A percentile compares a stretch with the other conserved stretches of the same genome.
Conservation (phyloP, 2,888 invertebrate species). For the Orthosia incerta region DNA sequence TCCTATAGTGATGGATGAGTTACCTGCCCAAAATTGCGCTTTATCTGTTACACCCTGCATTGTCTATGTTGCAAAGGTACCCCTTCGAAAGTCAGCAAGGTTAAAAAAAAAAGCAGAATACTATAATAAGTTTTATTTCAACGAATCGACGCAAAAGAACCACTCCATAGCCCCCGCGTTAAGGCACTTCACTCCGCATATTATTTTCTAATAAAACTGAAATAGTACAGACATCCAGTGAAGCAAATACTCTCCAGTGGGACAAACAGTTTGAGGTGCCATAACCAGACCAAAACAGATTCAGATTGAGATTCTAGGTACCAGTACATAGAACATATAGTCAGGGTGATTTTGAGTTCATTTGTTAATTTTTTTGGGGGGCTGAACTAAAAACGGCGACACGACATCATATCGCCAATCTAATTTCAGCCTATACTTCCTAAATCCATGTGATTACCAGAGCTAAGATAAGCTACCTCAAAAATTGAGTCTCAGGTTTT, state of each 20-base stretch:
- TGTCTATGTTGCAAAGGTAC: too few species aligned
- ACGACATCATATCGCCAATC: not conserved
- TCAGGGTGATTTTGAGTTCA: conserved; percentile 1
- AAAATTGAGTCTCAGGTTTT: not conserved
- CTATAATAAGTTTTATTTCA: conserved; percentile 56
- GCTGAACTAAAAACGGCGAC: not conserved
- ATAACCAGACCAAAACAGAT: conserved; percentile 32
- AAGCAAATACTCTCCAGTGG: conserved; percentile 16
- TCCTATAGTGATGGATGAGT: too few species aligned
- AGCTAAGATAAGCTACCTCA: not conserved
- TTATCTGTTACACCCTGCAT: too few species aligned
- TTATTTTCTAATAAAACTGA: conserved; percentile 47
- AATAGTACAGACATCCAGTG: conserved; percentile 32
- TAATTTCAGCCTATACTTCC: not conserved
- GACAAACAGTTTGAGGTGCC: conserved; percentile 35
- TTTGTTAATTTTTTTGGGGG: not conserved
- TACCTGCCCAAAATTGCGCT: too few species aligned
- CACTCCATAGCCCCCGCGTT: conserved; percentile 65
- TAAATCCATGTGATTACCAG: not conserved
- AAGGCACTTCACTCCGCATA: conserved; percentile 74
- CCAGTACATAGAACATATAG: not conserved
- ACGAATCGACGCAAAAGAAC: conserved; percentile 62
- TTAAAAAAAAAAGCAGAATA: conserved; percentile 20
- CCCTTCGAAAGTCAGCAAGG: not conserved
- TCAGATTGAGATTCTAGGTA: conserved; percentile 30